Evolutionary conservation across 2,113 vertebrate genomes (phyloP).

Genomic region (Podarcis raffonei): DNA sequence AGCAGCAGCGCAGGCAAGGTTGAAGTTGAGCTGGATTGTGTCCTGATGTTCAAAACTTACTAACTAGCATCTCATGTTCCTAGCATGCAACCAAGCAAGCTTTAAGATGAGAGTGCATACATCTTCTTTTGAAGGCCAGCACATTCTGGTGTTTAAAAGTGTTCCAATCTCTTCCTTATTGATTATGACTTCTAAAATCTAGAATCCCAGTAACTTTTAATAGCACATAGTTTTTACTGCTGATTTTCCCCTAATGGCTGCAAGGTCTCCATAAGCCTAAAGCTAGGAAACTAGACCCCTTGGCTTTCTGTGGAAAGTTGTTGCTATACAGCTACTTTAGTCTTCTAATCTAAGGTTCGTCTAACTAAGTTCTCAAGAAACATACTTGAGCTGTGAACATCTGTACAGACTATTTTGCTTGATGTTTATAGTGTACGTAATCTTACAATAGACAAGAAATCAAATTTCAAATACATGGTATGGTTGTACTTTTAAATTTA

Average conservation of each 20-base stretch:
- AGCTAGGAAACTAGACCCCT: not conserved
- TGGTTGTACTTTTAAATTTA: not conserved
- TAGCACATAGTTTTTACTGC: not conserved
- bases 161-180: not conserved
- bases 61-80: accelerated
- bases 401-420: not conserved
- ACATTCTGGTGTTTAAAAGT: not conserved
- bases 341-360: not conserved
- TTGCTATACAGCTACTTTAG: not conserved
- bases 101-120: slow-evolving; percentile 8
- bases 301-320: not conserved
- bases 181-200: not conserved
- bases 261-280: not conserved
- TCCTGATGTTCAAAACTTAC: not conserved
- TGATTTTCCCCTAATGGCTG: not conserved
- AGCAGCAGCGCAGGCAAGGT: accelerated
- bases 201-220: not conserved
- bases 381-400: not conserved
- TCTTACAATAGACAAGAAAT: not conserved
- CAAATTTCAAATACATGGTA: not conserved
- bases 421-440: not conserved
- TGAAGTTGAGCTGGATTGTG: not conserved
- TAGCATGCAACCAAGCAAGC: not conserved
- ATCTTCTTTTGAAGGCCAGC: not conserved
- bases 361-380: not conserved